These are phyloP conservation scores for Pantala flavescens DNA, from an alignment of 1,140 invertebrate species.

Conservation along the genomic window DNA sequence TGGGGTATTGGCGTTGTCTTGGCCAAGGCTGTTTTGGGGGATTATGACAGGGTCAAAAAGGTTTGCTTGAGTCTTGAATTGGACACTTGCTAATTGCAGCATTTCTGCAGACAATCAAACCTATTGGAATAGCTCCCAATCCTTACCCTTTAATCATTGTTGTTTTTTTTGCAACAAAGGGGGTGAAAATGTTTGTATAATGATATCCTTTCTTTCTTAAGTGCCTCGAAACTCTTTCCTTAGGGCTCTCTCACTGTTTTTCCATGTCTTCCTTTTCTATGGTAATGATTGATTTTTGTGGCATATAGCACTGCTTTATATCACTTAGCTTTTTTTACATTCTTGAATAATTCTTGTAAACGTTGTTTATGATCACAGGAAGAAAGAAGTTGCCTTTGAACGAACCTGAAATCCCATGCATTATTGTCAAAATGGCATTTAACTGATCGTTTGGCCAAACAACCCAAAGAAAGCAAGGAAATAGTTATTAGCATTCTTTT, in stretches of 20 bases:
- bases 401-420: not conserved
- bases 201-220: not conserved
- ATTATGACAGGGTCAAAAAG: not conserved
- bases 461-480: not conserved
- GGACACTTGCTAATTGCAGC: not conserved
- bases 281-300: not conserved
- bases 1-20: not conserved
- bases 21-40: constrained; percentile 1
- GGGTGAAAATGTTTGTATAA: not conserved
- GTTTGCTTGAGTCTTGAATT: too few relatives aligned
- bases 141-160: not conserved
- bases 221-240: not conserved
- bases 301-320: not conserved
- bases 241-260: not conserved
- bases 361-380: too few relatives aligned
- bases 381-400: too few relatives aligned
- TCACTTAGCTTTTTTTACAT: not conserved
- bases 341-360: not conserved
- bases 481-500: not conserved
- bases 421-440: not conserved
- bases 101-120: not conserved
- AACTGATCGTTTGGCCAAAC: not conserved
- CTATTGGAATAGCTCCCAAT: too few relatives aligned
- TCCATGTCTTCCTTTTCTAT: constrained; percentile 1
- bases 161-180: not conserved